Evolutionary conservation across 2,797 vertebrate species (phyloP).

Genomic region (Neosilurus mollespiculum): DNA sequence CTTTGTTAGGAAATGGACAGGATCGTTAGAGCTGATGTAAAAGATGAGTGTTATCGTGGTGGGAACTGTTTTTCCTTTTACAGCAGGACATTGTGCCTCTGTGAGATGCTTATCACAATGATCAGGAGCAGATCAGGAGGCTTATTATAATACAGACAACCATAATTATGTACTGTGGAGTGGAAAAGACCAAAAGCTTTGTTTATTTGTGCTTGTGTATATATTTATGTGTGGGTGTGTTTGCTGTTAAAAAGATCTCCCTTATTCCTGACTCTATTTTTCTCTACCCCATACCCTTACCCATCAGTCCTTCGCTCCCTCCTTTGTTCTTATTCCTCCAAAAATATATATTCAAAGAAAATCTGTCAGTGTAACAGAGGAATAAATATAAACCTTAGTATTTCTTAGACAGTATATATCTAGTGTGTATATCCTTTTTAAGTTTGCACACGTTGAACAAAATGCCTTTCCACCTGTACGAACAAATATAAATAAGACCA

Average conservation of each 20-base stretch:
- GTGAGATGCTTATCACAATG: constrained; percentile 32
- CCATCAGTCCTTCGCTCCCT: neutral
- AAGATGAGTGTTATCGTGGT: constrained; percentile 22
- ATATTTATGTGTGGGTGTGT: neutral
- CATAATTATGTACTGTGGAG: constrained; percentile 33
- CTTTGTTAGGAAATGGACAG: constrained; percentile 26
- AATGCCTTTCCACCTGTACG: no score
- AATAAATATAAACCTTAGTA: no score
- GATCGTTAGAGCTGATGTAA: constrained; percentile 25
- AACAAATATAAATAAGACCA: no score
- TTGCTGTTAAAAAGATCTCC: neutral
- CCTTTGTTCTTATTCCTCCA: neutral
- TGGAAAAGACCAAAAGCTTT: constrained; percentile 23
- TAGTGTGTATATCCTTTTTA: neutral
- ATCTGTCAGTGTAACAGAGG: neutral
- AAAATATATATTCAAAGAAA: neutral
- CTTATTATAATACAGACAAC: constrained; percentile 37
- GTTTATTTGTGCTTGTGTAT: constrained; percentile 22
- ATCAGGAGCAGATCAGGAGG: constrained; percentile 36
- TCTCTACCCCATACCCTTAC: neutral
- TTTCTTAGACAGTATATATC: neutral
- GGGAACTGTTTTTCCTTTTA: constrained; percentile 41
- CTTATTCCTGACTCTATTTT: neutral
- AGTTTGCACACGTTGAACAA: neutral
- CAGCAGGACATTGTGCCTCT: constrained; percentile 25